Conservation (phyloP, 2,113 vertebrate species). For the Nerophis lumbriciformis region DNA sequence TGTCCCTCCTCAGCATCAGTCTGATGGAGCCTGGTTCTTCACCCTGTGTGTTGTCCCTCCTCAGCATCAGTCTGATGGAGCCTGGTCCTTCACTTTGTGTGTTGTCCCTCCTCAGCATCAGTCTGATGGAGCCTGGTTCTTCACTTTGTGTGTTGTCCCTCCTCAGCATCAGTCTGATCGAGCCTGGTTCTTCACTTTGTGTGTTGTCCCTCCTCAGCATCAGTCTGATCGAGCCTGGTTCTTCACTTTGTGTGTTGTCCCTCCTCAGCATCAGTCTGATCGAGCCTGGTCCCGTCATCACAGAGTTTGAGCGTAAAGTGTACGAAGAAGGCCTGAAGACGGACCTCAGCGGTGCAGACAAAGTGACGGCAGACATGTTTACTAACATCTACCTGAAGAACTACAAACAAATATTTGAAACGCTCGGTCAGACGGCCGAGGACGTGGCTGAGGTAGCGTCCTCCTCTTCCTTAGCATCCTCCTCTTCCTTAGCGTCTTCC, state of each 20-base stretch:
- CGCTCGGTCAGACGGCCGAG: constrained; percentile 76
- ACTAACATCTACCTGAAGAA: constrained; percentile 79
- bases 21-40: constrained; percentile 77
- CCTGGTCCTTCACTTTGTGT: too few relatives aligned
- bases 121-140: constrained; percentile 78
- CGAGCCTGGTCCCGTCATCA: constrained; percentile 79
- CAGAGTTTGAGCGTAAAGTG: constrained; percentile 81
- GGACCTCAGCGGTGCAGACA: constrained; percentile 78
- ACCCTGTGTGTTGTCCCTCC: background rate
- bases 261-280: constrained; percentile 73
- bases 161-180: constrained; percentile 39
- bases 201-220: constrained; percentile 19
- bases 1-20: constrained; percentile 44
- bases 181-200: too few relatives aligned
- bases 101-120: constrained; percentile 40
- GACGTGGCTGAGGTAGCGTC: constrained; percentile 79
- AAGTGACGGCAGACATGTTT: constrained; percentile 82
- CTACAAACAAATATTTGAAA: constrained; percentile 80
- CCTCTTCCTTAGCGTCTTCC: too few relatives aligned
- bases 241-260: constrained; percentile 7
- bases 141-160: background rate
- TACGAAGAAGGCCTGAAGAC: constrained; percentile 79
- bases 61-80: constrained; percentile 38
- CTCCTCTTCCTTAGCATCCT: constrained; percentile 15
- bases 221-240: constrained; percentile 79